Percentiles rank a stretch among this genome's conserved stretches.
phyloP scores from a whole-genome alignment of 2,113 vertebrate genomes.

The Catharus minimus region DNA sequence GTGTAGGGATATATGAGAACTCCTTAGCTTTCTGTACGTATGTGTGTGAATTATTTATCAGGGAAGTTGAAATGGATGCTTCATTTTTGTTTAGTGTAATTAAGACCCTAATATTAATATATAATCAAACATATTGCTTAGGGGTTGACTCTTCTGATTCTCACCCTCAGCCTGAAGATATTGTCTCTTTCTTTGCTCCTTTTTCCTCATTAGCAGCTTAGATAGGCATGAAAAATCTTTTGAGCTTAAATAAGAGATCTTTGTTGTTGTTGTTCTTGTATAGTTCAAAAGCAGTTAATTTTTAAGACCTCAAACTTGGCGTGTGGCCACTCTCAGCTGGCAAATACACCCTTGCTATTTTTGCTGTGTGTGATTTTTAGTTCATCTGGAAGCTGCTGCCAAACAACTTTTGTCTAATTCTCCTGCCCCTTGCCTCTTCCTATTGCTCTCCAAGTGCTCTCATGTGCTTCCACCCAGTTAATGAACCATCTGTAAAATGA shows the following conservation, averaged over 20 bases:
- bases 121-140: slow-evolving; percentile 61
- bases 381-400: slow-evolving; percentile 58
- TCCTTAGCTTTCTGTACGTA: background rate
- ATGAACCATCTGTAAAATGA: slow-evolving; percentile 60
- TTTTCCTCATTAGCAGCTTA: slow-evolving; percentile 58
- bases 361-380: slow-evolving; percentile 63
- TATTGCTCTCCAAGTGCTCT: slow-evolving; percentile 60
- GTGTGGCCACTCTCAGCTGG: slow-evolving; percentile 48
- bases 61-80: slow-evolving; percentile 31
- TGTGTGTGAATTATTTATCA: slow-evolving; percentile 21
- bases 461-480: slow-evolving; percentile 59
- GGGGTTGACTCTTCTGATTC: slow-evolving; percentile 44
- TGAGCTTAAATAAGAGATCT: slow-evolving; percentile 59
- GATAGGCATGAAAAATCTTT: slow-evolving; percentile 62
- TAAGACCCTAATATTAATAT: slow-evolving; percentile 55
- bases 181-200: slow-evolving; percentile 23
- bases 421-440: slow-evolving; percentile 60
- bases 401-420: slow-evolving; percentile 59
- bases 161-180: slow-evolving; percentile 42
- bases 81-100: slow-evolving; percentile 50
- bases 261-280: slow-evolving; percentile 60
- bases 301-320: slow-evolving; percentile 67
- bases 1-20: background rate
- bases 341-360: slow-evolving; percentile 57
- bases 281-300: slow-evolving; percentile 70